Evolutionary conservation across 2,888 invertebrate genomes (phyloP), one percentile per base, ranked within the genome.

Genomic region (Diploptera punctata): DNA sequence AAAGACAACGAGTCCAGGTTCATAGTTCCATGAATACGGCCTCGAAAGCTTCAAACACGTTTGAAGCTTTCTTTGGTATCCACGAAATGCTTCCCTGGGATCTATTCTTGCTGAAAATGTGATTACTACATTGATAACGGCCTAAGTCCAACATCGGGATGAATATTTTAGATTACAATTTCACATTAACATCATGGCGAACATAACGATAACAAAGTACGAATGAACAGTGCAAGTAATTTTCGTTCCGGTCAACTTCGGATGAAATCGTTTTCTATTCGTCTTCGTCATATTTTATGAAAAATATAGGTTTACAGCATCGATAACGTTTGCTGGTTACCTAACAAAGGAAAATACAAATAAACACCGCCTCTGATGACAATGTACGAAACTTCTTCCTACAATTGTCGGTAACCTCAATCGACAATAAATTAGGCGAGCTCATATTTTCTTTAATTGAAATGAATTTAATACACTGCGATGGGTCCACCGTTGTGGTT

Each of bases 1-100:
- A 96, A 94, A 90, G 94, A 95, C 91, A 96, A 91, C 91, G 97
- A 93, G 92, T 97, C 97, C 91, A 97, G 95, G 94, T 95, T 95
- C 96, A 96, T 96, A 95, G 93, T 95, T 95, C 94, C 94, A 91
- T 91, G 89, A 90, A 91, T 88, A 88, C 92, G 89, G 90, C 91
- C 89, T 90, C 92, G 94, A 94, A 94, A 94, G 94, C 94, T 94
- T 94, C 94, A 94, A 94, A 92, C 89, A 88, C 86, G 89, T 89
- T 93, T 93, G 93, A 94, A 94, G 93, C 93, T 93, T 93, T 93
- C 93, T 91, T 87, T 87, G 89, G 89, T 88, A 89, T 88, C 88
- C 89, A 89, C 88, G 88, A 88, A 87, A 88, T 86, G 87, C 87
- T 83, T 82, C 81, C 82, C 81, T 80, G 80, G 80, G 78, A 76